These are phyloP conservation scores for Myopa testacea DNA, from an alignment of 2,888 invertebrate genomes.

Conservation along the genomic window DNA sequence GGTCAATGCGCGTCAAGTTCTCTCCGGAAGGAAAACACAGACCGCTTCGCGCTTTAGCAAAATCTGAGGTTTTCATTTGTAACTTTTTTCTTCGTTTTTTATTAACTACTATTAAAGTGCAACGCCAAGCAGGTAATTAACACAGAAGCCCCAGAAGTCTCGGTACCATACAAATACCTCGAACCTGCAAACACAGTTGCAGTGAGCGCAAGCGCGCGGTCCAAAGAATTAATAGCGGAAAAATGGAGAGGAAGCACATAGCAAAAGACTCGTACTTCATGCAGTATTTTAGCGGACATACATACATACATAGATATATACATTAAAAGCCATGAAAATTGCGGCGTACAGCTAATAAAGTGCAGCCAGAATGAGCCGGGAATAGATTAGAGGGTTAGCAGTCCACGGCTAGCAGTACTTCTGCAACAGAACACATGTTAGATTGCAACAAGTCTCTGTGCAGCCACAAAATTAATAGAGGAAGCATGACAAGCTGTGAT, in stretches of 20 bases:
- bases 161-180: neutral
- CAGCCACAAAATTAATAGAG: conserved; percentile 22
- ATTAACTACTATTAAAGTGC: conserved; percentile 28
- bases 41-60: neutral
- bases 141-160: conserved; percentile 22
- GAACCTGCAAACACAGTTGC: conserved; percentile 26
- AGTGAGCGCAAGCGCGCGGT: conserved; percentile 28
- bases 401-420: conserved; percentile 8
- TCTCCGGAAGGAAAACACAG: conserved; percentile 28
- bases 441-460: neutral
- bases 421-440: conserved; percentile 11
- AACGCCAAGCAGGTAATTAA: conserved; percentile 40
- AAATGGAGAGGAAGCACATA: conserved; percentile 6
- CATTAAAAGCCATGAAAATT: conserved; percentile 36
- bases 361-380: conserved; percentile 37
- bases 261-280: neutral
- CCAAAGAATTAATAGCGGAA: conserved; percentile 34
- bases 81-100: conserved; percentile 3
- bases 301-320: neutral
- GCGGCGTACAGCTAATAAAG: conserved; percentile 42
- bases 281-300: conserved; percentile 1
- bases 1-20: conserved; percentile 44
- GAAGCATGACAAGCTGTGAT: conserved; percentile 26
- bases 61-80: conserved; percentile 13
- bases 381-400: conserved; percentile 33